phyloP scores from a whole-genome alignment of 2,113 vertebrate species.

The Chloebia gouldiae region DNA sequence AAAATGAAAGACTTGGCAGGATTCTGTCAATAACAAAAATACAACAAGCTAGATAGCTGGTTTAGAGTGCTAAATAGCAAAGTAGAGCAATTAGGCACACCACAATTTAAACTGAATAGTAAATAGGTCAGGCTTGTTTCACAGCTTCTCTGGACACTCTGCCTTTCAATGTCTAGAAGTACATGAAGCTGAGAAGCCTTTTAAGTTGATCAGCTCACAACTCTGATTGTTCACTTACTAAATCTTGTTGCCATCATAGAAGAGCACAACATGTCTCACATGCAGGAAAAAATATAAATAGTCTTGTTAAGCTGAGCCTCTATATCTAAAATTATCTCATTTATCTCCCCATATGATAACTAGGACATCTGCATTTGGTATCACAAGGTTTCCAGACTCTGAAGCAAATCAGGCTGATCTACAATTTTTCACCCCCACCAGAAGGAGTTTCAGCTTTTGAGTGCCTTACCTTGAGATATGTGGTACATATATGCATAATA shows the following conservation, averaged over 20 bases:
- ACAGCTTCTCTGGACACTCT: neutral
- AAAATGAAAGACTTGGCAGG: neutral
- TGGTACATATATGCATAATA: neutral
- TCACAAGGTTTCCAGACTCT: neutral
- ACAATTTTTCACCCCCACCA: neutral
- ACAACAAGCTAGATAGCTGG: neutral
- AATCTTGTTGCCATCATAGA: neutral
- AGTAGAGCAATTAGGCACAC: neutral
- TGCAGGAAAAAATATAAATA: neutral
- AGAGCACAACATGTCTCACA: neutral
- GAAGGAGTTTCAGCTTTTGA: neutral
- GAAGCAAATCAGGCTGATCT: neutral
- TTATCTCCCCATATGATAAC: neutral
- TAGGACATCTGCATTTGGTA: neutral
- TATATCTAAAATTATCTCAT: neutral
- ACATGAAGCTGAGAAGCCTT: neutral
- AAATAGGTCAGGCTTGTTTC: neutral
- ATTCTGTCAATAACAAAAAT: neutral
- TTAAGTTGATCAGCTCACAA: neutral
- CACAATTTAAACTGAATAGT: neutral
- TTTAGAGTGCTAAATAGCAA: conserved; percentile 1
- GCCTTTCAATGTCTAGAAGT: neutral
- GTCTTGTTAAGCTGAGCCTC: neutral
- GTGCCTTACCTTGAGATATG: neutral
- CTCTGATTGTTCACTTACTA: neutral